These are phyloP conservation scores for Eristalinus sepulchralis DNA, from an alignment of 2,888 invertebrate species.

Conservation along the genomic window DNA sequence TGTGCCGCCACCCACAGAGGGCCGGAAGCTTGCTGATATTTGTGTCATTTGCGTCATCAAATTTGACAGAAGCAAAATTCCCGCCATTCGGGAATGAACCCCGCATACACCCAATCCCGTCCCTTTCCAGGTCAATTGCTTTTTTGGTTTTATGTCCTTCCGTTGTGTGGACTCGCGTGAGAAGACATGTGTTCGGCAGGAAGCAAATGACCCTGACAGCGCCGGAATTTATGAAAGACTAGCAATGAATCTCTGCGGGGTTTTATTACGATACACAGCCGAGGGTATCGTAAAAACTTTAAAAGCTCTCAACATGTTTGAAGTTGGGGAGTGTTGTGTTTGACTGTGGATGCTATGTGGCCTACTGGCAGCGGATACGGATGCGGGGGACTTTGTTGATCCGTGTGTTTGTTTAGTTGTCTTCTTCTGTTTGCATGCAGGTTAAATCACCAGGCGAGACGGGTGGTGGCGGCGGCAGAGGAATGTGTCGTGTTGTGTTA, in stretches of 20 bases:
- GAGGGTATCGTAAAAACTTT: conserved; percentile 15
- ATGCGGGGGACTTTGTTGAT: not conserved
- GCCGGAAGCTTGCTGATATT: not conserved
- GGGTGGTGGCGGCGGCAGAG: not conserved
- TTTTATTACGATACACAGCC: not conserved
- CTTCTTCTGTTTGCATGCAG: not conserved
- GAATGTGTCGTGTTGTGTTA: not conserved
- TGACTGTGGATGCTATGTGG: not conserved
- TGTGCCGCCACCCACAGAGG: not conserved
- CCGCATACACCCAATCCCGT: not conserved
- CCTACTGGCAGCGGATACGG: too few relatives aligned
- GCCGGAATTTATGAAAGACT: not conserved
- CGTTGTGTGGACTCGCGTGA: not conserved
- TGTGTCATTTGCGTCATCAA: conserved; percentile 38
- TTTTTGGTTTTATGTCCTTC: not conserved
- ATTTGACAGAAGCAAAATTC: not conserved
- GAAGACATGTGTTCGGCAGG: not conserved
- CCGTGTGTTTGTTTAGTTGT: not conserved
- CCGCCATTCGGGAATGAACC: not conserved
- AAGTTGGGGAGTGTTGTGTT: not conserved
- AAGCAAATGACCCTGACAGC: not conserved
- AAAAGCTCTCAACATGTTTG: conserved; percentile 31
- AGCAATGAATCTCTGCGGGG: not conserved
- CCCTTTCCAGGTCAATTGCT: not conserved
- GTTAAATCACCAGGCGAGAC: not conserved